A percentile compares a stretch with the other conserved stretches of the same genome.
Evolutionary conservation across 2,113 vertebrate species (phyloP).

Genomic region (Xyrauchen texanus): DNA sequence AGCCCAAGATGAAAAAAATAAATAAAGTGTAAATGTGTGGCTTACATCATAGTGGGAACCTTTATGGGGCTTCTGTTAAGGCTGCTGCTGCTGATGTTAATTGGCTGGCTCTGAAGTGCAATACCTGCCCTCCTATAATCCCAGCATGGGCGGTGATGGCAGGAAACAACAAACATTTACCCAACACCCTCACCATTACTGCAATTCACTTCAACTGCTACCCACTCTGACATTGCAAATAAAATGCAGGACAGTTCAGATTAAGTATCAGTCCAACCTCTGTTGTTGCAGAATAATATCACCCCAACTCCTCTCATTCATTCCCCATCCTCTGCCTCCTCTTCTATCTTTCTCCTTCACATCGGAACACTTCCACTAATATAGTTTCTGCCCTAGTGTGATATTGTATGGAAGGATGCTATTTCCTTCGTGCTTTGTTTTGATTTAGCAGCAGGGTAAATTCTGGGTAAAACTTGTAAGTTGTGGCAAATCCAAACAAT

Average conservation of each 20-base stretch:
- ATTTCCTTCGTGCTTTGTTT: constrained; percentile 62
- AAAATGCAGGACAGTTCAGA: constrained; percentile 50
- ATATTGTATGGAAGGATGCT: constrained; percentile 53
- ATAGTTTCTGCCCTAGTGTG: constrained; percentile 31
- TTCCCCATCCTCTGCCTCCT: constrained; percentile 9
- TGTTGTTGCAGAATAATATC: constrained; percentile 34
- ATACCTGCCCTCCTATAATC: constrained; percentile 76
- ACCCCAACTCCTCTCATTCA: constrained; percentile 4
- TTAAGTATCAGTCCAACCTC: constrained; percentile 44
- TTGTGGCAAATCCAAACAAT: constrained; percentile 59
- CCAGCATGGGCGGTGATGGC: constrained; percentile 63
- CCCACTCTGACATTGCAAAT: constrained; percentile 53
- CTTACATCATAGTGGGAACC: constrained; percentile 74
- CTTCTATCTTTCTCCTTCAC: constrained; percentile 18
- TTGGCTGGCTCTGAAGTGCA: constrained; percentile 75
- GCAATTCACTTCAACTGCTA: constrained; percentile 46
- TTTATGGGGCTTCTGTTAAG: constrained; percentile 72
- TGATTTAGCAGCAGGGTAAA: constrained; percentile 20
- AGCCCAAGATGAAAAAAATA: constrained; percentile 61
- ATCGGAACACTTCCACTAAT: not conserved
- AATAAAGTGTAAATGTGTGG: constrained; percentile 69
- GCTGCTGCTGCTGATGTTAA: constrained; percentile 76
- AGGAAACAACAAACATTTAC: constrained; percentile 70
- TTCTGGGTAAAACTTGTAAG: not conserved
- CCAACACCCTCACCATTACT: constrained; percentile 50